Conservation (phyloP, 2,888 invertebrate species). For the Gisinianus flammeolus region DNA sequence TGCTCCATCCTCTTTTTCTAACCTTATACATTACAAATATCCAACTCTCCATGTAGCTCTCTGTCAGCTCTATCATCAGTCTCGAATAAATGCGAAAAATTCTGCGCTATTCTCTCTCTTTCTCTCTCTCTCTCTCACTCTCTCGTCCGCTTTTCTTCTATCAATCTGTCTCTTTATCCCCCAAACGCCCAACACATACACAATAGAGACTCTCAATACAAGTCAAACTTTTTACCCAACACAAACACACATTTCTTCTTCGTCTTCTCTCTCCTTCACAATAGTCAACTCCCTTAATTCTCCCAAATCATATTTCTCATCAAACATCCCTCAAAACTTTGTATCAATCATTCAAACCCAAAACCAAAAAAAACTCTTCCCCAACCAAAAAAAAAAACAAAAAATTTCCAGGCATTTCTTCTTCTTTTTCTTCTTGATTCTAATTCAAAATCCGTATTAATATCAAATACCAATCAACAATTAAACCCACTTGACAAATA, state of each 20-base stretch:
- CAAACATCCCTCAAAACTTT: background rate
- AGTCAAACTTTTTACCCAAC: slow-evolving; percentile 12
- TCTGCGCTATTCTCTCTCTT: slow-evolving; percentile 23
- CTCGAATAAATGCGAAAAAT: slow-evolving; percentile 26
- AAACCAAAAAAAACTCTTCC: no score
- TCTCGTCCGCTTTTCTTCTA: background rate
- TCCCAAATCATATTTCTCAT: background rate
- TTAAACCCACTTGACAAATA: no score
- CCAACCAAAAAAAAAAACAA: no score
- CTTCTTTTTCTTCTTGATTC: no score
- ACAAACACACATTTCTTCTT: slow-evolving; percentile 7
- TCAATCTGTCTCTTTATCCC: slow-evolving; percentile 21
- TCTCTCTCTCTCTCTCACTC: background rate
- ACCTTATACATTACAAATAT: background rate
- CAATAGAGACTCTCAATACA: slow-evolving; percentile 10
- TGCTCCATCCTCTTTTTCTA: background rate
- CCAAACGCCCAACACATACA: slow-evolving; percentile 4
- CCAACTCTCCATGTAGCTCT: background rate
- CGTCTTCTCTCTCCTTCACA: background rate
- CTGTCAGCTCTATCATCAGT: slow-evolving; percentile 21
- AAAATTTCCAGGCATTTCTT: no score
- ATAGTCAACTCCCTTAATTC: background rate
- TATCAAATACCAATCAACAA: no score
- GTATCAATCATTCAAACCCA: no score
- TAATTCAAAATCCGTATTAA: no score